phyloP scores from a whole-genome alignment of 2,113 vertebrate genomes.

The Carollia perspicillata region DNA sequence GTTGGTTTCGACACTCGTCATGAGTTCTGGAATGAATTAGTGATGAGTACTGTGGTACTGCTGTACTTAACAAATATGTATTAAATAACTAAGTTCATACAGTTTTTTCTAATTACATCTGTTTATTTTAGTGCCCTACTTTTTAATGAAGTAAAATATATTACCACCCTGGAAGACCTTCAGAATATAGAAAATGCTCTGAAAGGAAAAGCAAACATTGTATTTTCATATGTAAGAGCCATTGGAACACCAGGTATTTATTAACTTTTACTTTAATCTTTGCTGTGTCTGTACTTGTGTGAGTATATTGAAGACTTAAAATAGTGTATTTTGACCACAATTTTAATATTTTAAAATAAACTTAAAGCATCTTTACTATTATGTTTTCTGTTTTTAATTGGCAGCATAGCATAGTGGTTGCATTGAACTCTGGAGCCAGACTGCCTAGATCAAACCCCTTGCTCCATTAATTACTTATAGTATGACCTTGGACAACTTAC shows the following conservation, averaged over 20 bases:
- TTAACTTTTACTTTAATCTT: neutral
- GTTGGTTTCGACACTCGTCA: too few species aligned
- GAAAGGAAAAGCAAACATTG: conserved; percentile 87
- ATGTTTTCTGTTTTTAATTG: neutral
- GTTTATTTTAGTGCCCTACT: conserved; percentile 87
- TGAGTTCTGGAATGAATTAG: too few species aligned
- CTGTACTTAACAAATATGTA: neutral
- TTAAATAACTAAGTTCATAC: neutral
- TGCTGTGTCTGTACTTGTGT: neutral
- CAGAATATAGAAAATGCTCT: conserved; percentile 85
- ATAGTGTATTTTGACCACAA: neutral
- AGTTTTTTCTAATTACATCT: conserved; percentile 44
- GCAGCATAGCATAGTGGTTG: neutral
- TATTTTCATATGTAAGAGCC: conserved; percentile 89
- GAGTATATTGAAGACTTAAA: neutral
- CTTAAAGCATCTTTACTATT: neutral
- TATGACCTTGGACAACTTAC: neutral
- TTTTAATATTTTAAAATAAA: conserved; percentile 26
- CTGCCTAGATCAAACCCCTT: neutral
- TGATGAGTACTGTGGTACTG: too few species aligned
- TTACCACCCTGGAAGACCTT: conserved; percentile 87
- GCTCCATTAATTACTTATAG: neutral
- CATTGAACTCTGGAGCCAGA: neutral
- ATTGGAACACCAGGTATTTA: conserved; percentile 91
- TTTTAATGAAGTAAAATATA: conserved; percentile 93